These are phyloP conservation scores for Lomographa bimaculata DNA, from an alignment of 2,888 invertebrate genomes.

Conservation along the genomic window DNA sequence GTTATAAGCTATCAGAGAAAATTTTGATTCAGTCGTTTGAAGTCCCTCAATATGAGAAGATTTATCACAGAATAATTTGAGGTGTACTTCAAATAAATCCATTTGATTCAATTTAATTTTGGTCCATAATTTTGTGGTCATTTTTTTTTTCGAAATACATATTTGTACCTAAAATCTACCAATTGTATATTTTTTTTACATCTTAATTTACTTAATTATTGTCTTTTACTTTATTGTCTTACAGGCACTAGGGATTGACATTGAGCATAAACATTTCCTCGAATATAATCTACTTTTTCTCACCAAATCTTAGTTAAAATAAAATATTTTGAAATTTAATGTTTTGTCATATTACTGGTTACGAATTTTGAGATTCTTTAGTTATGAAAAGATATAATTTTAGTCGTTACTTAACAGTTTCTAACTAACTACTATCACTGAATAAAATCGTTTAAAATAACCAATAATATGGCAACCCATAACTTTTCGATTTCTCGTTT, in stretches of 20 bases:
- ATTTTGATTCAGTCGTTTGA: conserved; percentile 47
- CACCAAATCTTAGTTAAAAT: conserved; percentile 45
- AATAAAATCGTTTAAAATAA: conserved; percentile 62
- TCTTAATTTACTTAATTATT: conserved; percentile 30
- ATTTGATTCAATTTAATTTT: conserved; percentile 35
- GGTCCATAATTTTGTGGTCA: conserved; percentile 34
- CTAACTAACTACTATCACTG: conserved; percentile 64
- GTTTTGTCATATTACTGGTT: conserved; percentile 54
- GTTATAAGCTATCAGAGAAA: conserved; percentile 21
- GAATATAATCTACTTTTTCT: conserved; percentile 38
- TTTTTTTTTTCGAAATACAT: conserved; percentile 12
- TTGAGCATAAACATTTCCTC: conserved; percentile 58
- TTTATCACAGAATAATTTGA: conserved; percentile 82
- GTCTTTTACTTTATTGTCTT: conserved; percentile 36
- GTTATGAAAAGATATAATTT: conserved; percentile 27
- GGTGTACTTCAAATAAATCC: conserved; percentile 68
- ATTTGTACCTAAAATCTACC: conserved; percentile 13
- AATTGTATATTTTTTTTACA: conserved; percentile 14
- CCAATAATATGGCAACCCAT: conserved; percentile 77
- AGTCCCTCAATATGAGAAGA: conserved; percentile 78
- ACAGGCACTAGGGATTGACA: conserved; percentile 77
- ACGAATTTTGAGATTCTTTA: conserved; percentile 53
- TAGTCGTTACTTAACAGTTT: conserved; percentile 29
- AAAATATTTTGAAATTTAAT: conserved; percentile 35
- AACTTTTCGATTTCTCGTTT: conserved; percentile 27